Percentiles rank a stretch among this genome's conserved stretches.
Conservation (phyloP, 2,113 vertebrate genomes). For the Epinephelus moara region DNA sequence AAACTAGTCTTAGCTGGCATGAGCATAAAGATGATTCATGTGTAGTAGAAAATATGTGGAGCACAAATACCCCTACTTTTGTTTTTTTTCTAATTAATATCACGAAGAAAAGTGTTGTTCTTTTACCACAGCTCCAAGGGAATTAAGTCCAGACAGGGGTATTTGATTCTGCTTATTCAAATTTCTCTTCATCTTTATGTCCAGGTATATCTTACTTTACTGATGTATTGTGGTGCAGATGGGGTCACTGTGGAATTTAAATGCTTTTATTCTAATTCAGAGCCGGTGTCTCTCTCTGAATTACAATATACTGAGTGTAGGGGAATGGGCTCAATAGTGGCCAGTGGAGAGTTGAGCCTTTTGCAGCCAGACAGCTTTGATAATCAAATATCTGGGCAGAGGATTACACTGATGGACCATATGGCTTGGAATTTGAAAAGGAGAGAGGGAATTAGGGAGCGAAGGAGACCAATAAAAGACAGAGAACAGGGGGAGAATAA, state of each 20-base stretch:
- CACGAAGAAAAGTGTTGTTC: background rate
- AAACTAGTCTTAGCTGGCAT: background rate
- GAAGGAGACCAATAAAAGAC: constrained; percentile 24
- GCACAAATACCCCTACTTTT: background rate
- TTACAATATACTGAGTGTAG: constrained; percentile 52
- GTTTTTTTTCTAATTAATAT: background rate
- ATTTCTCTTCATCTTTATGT: constrained; percentile 6
- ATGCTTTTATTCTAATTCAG: constrained; percentile 43
- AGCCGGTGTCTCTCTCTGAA: constrained; percentile 41
- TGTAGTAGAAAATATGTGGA: background rate
- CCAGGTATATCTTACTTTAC: background rate
- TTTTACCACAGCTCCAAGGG: background rate
- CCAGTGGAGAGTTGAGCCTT: constrained; percentile 31
- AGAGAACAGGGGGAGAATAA: constrained; percentile 33
- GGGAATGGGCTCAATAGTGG: constrained; percentile 43
- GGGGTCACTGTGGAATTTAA: constrained; percentile 37
- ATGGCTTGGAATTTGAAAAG: constrained; percentile 59
- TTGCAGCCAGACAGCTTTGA: constrained; percentile 60
- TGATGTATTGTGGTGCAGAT: constrained; percentile 34
- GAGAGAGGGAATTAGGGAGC: constrained; percentile 39
- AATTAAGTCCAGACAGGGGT: background rate
- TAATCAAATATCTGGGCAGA: constrained; percentile 68
- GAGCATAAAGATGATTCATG: background rate
- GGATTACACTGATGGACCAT: constrained; percentile 63
- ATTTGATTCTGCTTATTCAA: background rate